Base-by-base conservation (phyloP, 2,797 vertebrate species). In the Bradypodion ventrale region DNA sequence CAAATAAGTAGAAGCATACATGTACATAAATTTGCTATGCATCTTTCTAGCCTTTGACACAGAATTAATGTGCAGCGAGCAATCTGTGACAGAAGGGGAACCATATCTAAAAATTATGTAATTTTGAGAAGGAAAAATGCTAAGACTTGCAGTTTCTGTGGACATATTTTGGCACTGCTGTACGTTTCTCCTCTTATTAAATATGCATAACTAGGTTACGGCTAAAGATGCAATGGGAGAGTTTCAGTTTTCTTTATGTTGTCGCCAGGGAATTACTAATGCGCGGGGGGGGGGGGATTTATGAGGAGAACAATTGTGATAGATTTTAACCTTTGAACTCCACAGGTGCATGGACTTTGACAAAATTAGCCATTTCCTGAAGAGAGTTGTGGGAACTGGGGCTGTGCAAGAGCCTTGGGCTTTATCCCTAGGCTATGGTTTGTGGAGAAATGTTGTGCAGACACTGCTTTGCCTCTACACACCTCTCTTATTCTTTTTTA, bases 151-250 rank as follows among this genome's bases (percentile, higher is more conserved):
- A 84, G 91, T 94, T 94, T 94, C 93, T 91, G 92, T 93, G 90
- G 92, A 85, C 92, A 35, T 90, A 85, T 85, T 76, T 85, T 93
- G 94, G 88, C 89, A 86, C 89, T 82, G 84, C 87, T 88, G 87
- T 84, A 86, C 84, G 78, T 88, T 84, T 92, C 93, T 91, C 78
- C 75, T 87, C 91, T 92, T 93, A 94, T 93, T 92, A 94, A 93
- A 92, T 93, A 92, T 94, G 91, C 91, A 92, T 91, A 92, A 85
- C 89, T 68, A 93, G 87, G 76, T 85, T 90, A 83, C 63, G 85
- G 84, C 88, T 90, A 87, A 80, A 88, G 80, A 91, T 88, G 86
- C 82, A 72, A 88, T 89, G 76, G 49, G 87, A 93, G 86, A 83
- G 75, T 89, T 85, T 92, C 89, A 87, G 87, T 90, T 90, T 93